Base-by-base conservation (phyloP, 2,113 vertebrate species). In the Mesocricetus auratus region DNA sequence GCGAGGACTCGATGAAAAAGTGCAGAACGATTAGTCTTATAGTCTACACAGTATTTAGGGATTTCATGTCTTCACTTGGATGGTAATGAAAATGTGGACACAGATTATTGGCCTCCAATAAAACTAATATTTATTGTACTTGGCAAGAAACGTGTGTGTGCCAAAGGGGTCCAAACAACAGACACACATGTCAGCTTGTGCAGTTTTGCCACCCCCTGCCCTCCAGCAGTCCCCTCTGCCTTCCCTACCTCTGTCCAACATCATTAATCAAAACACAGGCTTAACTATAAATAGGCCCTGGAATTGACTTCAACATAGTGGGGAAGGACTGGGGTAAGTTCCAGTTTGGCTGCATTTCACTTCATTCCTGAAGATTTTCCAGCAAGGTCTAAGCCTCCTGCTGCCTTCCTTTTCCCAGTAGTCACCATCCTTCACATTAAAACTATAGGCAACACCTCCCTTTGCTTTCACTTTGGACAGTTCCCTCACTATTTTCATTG, bases 91-190 rank as follows among this genome's bases (percentile, higher is more conserved):
- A 97, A 97, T 89, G 92, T 98, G 98, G 97, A 98, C 96, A 97
- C 0, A 17, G 78, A 10, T 97, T 97, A 96, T 86, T 98, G 96
- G 53, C 92, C 91, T 96, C 96, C 74, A 95, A 36, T 95, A 98
- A 98, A 98, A 98, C 91, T 97, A 96, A 96, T 94, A 98, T 96
- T 92, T 96, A 98, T 96, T 97, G 97, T 95, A 71, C 96, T 98
- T 98, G 97, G 94, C 96, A 97, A 97, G 91, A 98, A 73, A 91
- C 92, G 78, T 90, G n/a, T 45, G 47, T 82, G 90, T 3, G 9
- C 92, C 47, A 86, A 97, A 97, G 71, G 83, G 94, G 73, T 89
- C 68, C 94, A 97, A 97, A 97, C 97, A 96, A 94, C 62, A 95
- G 68, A 77, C 88, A 71, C 12, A 64, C 85, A 36, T 74, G 94